phyloP scores from a whole-genome alignment of 1,140 invertebrate species.

The Sycophila sp. region DNA sequence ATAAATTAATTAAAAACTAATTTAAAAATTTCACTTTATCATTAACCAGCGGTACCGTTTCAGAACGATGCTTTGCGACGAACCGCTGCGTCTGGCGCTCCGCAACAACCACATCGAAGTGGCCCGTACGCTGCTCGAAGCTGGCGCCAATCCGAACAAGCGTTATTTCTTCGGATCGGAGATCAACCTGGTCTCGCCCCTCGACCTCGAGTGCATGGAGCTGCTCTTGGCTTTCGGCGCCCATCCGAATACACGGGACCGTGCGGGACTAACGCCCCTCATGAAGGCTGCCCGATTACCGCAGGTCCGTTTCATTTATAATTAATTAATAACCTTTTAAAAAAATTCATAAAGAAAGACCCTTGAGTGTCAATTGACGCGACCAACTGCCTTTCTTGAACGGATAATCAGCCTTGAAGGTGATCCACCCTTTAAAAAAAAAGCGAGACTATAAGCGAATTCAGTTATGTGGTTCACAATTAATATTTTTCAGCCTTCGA shows the following conservation, averaged over 20 bases:
- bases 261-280: conserved; percentile 84
- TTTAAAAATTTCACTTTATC: too few species aligned
- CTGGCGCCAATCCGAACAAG: conserved; percentile 80
- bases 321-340: too few species aligned
- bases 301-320: conserved; percentile 69
- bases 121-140: conserved; percentile 73
- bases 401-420: too few species aligned
- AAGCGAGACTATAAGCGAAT: too few species aligned
- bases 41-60: too few species aligned
- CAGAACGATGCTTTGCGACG: conserved; percentile 79
- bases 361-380: too few species aligned
- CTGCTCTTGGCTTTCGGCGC: conserved; percentile 85
- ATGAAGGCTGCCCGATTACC: conserved; percentile 87
- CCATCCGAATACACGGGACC: conserved; percentile 84
- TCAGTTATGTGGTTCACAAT: too few species aligned
- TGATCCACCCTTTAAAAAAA: too few species aligned
- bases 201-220: conserved; percentile 83
- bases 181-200: conserved; percentile 83
- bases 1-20: too few species aligned
- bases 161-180: conserved; percentile 90
- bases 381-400: too few species aligned
- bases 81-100: conserved; percentile 83
- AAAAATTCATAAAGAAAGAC: too few species aligned
- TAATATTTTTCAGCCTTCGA: too few species aligned
- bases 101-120: conserved; percentile 87